Evolutionary conservation across 2,113 vertebrate genomes (phyloP).

Genomic region (Nycticryphes semicollaris): DNA sequence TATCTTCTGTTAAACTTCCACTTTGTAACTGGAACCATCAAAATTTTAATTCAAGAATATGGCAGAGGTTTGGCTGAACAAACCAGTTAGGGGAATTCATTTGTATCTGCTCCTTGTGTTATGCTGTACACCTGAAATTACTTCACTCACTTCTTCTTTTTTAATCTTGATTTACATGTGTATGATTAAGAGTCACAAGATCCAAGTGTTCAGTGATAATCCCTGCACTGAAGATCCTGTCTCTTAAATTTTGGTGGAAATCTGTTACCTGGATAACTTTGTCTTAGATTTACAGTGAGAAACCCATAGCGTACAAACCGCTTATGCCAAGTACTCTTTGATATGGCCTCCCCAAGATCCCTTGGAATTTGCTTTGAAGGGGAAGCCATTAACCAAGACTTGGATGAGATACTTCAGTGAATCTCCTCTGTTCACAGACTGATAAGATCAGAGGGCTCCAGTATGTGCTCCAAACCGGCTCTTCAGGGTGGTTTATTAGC

Average conservation of each 20-base stretch:
- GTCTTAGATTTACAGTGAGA: neutral
- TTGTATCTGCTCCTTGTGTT: neutral
- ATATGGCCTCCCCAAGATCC: neutral
- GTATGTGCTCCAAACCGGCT: neutral
- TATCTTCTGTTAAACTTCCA: neutral
- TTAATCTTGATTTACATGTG: neutral
- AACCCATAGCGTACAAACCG: neutral
- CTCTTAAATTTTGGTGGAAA: neutral
- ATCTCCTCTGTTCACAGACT: neutral
- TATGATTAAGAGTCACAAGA: neutral
- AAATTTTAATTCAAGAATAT: neutral
- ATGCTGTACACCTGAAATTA: neutral
- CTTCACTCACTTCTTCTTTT: neutral
- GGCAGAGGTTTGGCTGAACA: neutral
- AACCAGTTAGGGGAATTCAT: neutral
- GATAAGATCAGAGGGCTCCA: neutral
- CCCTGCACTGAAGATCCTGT: neutral
- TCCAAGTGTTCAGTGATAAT: neutral
- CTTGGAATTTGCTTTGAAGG: conserved; percentile 15
- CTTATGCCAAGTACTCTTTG: neutral
- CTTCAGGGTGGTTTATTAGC: neutral
- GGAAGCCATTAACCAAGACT: neutral
- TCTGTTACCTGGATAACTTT: neutral
- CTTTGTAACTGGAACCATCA: neutral
- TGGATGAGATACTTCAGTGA: neutral